Conservation (phyloP, 2,888 invertebrate species). For the Gasteruption jaculator region DNA sequence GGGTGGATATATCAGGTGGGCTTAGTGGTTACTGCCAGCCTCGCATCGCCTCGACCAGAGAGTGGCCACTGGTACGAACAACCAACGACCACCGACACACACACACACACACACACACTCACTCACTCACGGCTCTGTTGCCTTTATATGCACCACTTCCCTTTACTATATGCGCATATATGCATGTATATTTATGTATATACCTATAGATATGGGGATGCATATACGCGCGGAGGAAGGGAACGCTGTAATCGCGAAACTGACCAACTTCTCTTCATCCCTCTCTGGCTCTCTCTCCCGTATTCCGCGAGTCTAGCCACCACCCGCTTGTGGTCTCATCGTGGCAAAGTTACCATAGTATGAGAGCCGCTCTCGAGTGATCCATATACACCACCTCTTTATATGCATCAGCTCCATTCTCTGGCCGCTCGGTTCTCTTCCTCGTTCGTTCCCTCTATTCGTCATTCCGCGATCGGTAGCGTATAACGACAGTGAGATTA, state of each 20-base stretch:
- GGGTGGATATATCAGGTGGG: constrained; percentile 47
- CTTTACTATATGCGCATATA: not conserved
- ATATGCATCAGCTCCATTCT: constrained; percentile 6
- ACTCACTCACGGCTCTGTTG: constrained; percentile 4
- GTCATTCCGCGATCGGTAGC: too few relatives aligned
- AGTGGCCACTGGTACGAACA: constrained; percentile 44
- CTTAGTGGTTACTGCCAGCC: constrained; percentile 46
- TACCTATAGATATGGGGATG: not conserved
- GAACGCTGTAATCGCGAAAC: constrained; percentile 17
- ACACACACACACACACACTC: constrained; percentile 23
- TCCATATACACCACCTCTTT: not conserved
- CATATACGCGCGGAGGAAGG: constrained; percentile 7
- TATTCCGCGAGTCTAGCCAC: constrained; percentile 8
- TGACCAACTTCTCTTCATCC: constrained; percentile 14
- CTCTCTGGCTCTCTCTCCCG: constrained; percentile 8
- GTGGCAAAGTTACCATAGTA: constrained; percentile 19
- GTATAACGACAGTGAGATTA: too few relatives aligned
- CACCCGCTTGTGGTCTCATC: constrained; percentile 22
- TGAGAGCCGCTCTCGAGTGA: constrained; percentile 6
- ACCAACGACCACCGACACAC: too few relatives aligned
- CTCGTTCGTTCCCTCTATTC: constrained; percentile 15
- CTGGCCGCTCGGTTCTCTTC: constrained; percentile 15
- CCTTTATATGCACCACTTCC: constrained; percentile 7
- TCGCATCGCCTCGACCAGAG: constrained; percentile 45
- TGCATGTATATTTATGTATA: not conserved